phyloP scores from a whole-genome alignment of 92 coral and sea anemone species.

The Palythoa heliodiscus region DNA sequence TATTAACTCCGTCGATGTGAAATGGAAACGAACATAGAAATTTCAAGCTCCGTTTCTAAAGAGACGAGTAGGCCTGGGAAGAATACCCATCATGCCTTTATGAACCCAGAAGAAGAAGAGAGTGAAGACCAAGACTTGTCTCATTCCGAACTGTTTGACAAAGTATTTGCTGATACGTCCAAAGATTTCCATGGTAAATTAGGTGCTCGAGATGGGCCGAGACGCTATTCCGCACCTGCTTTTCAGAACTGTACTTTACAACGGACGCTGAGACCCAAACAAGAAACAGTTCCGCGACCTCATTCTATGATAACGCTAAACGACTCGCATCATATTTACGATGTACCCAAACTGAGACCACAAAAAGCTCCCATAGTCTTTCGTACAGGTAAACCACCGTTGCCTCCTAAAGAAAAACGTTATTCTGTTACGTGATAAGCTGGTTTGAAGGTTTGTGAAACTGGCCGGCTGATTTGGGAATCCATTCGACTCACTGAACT shows the following conservation, averaged over 20 bases:
- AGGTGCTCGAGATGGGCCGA: neutral
- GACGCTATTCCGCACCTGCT: slow-evolving; percentile 27
- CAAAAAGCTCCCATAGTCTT: slow-evolving; percentile 29
- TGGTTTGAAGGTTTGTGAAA: too few relatives aligned
- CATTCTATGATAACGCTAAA: slow-evolving; percentile 6
- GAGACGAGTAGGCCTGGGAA: neutral
- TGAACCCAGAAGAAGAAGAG: neutral
- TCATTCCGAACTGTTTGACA: slow-evolving; percentile 21
- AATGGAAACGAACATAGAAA: slow-evolving; percentile 1
- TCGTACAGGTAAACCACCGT: slow-evolving; percentile 32
- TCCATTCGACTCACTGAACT: too few relatives aligned
- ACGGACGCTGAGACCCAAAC: neutral
- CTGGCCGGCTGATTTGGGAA: too few relatives aligned
- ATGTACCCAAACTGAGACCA: slow-evolving; percentile 37
- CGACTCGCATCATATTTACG: slow-evolving; percentile 28
- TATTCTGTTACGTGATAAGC: slow-evolving; percentile 12
- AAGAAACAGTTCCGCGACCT: neutral
- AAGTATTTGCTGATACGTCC: slow-evolving; percentile 38
- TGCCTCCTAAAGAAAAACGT: slow-evolving; percentile 38
- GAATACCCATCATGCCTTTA: neutral
- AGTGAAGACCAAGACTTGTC: slow-evolving; percentile 6
- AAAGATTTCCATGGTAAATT: neutral
- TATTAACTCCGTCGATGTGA: neutral
- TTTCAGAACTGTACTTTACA: slow-evolving; percentile 26
- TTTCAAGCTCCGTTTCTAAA: neutral